Conservation (phyloP, 2,113 vertebrate species). For the Corythaeola cristata region DNA sequence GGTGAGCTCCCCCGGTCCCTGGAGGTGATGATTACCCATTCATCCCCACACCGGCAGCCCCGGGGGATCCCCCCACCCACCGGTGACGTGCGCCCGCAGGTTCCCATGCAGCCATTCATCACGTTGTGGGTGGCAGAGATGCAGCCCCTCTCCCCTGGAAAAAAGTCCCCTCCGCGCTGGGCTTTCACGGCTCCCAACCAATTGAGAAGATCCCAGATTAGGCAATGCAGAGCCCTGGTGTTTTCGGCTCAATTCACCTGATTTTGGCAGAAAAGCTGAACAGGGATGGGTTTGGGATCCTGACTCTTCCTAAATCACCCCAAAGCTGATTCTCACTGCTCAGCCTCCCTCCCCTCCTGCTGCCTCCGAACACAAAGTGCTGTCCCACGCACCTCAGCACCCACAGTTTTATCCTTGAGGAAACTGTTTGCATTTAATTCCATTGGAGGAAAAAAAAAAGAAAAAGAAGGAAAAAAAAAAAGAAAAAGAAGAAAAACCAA, state of each 20-base stretch:
- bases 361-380: neutral
- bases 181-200: fast-evolving
- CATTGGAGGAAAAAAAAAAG: fast-evolving
- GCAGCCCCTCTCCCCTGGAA: neutral
- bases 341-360: neutral
- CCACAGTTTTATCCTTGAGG: neutral
- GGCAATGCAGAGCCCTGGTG: neutral
- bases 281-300: neutral
- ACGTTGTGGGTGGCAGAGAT: fast-evolving
- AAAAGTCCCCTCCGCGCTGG: neutral
- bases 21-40: neutral
- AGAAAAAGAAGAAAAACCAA: neutral
- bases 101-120: neutral
- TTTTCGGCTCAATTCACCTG: neutral
- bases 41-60: neutral
- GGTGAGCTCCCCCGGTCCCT: fast-evolving
- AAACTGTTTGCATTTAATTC: neutral
- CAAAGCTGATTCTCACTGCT: fast-evolving
- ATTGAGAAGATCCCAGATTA: fast-evolving
- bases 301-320: no score
- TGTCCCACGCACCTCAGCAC: neutral
- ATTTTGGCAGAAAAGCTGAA: neutral
- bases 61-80: neutral
- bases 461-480: neutral
- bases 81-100: fast-evolving